Base-by-base conservation (phyloP, 1,140 invertebrate species). In the Apis cerana region DNA sequence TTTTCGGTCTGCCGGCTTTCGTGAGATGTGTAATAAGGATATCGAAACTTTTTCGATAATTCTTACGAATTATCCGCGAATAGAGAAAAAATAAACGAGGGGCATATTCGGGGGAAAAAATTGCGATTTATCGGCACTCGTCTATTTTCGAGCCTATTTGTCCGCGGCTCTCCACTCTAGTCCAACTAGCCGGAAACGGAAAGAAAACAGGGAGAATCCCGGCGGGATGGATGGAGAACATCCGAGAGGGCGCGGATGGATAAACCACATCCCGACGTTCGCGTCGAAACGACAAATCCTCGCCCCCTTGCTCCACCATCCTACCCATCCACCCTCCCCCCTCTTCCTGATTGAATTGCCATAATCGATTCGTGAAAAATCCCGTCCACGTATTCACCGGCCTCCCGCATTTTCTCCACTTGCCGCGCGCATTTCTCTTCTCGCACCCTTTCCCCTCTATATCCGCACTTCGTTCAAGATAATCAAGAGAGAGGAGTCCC, bases 301-400 rank as follows among this genome's bases (percentile, higher is more conserved):
- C 69, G 12, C 21, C n/a, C 64, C 83, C 43, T n/a, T 48, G 21
- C 19, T 12, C 52, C 52, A 33, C 33, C 33, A 7, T 27, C 61
- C 43, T 33, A 21, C 65, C 65, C 33, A 0, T 68, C 65, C 13
- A n/a, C 9, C 15, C 15, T 27, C 43, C 11, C 12, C 54, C 12
- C 1, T 19, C 23, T 62, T 65, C 50, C 70, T 72, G 80, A 89
- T 88, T 89, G 87, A 88, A 89, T 89, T 86, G 88, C 88, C 88
- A 89, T 89, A 89, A 89, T 89, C 88, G 87, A 89, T 89, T 84
- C 62, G 67, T 75, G 85, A 87, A 89, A 89, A 89, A 89, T 89
- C 88, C 85, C 75, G 82, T 71, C 65, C 87, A 77, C 84, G 86
- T 84, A 88, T 85, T 88, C 87, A 78, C 58, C 72, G n/a, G 68